Conservation (phyloP, 2,888 invertebrate species). For the Tachina lurida region DNA sequence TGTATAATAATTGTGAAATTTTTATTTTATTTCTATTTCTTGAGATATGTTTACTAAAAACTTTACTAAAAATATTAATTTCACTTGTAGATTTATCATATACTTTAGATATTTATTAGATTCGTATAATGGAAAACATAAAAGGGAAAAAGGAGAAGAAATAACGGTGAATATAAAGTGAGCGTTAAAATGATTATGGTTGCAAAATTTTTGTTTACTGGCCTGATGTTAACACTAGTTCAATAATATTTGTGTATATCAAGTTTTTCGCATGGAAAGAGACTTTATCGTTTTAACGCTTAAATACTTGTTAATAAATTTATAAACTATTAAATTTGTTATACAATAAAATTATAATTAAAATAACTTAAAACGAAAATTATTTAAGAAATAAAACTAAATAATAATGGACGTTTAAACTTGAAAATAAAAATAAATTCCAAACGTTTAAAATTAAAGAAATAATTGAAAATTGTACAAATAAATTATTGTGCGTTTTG, state of each 20-base stretch:
- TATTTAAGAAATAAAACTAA: constrained; percentile 54
- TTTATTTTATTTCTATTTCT: constrained; percentile 40
- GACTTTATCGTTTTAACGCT: neutral
- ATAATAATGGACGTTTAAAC: constrained; percentile 60
- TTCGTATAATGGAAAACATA: neutral
- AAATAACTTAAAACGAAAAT: constrained; percentile 30
- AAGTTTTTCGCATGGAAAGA: too few species aligned
- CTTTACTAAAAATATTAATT: constrained; percentile 56
- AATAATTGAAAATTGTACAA: constrained; percentile 12
- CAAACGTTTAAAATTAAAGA: constrained; percentile 23
- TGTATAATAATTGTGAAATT: constrained; percentile 43
- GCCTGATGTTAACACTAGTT: too few species aligned
- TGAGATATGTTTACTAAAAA: constrained; percentile 69
- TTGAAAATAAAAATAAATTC: constrained; percentile 39
- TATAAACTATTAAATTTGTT: neutral
- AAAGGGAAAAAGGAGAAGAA: constrained; percentile 25
- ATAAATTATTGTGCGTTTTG: constrained; percentile 43
- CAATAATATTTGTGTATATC: too few species aligned
- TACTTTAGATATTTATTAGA: constrained; percentile 10
- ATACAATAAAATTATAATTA: neutral
- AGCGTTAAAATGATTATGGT: neutral
- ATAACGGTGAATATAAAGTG: neutral
- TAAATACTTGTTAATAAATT: neutral
- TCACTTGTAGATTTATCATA: constrained; percentile 20
- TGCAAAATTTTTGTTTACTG: too few species aligned